Percentiles rank a stretch among this genome's conserved stretches.
These are phyloP conservation scores for Strix uralensis DNA, from an alignment of 2,113 vertebrate species.

Conservation along the genomic window DNA sequence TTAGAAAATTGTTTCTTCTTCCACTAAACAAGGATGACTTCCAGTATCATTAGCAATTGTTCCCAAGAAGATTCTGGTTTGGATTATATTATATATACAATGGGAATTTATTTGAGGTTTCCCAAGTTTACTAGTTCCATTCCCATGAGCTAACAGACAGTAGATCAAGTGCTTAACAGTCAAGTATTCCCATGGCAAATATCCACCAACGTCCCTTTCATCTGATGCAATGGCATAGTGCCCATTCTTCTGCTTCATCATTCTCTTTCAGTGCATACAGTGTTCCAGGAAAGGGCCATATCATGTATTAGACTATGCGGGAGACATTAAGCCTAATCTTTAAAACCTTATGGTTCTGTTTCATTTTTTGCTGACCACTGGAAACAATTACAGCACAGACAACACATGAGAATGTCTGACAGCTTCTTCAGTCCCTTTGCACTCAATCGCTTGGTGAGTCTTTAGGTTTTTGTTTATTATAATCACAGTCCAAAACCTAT, in stretches of 20 bases:
- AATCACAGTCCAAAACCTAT: background rate
- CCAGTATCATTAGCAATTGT: constrained; percentile 46
- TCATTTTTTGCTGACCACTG: constrained; percentile 50
- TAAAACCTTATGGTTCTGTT: constrained; percentile 57
- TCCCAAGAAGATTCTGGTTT: constrained; percentile 44
- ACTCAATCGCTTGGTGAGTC: background rate
- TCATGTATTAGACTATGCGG: background rate
- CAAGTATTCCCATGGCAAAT: constrained; percentile 71
- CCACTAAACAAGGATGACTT: constrained; percentile 28
- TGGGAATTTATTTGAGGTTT: constrained; percentile 71
- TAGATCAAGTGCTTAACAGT: constrained; percentile 69
- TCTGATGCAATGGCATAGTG: constrained; percentile 61
- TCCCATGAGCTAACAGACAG: constrained; percentile 70
- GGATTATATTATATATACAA: constrained; percentile 65
- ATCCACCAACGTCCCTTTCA: constrained; percentile 69
- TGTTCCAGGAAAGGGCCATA: constrained; percentile 55
- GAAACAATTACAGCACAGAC: constrained; percentile 63
- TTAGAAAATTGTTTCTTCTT: constrained; percentile 19
- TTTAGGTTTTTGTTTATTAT: background rate
- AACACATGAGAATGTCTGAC: constrained; percentile 48
- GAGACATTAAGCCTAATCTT: constrained; percentile 46
- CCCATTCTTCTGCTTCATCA: constrained; percentile 70
- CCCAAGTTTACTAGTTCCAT: constrained; percentile 67
- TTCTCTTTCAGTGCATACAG: constrained; percentile 18
- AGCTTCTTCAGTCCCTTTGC: constrained; percentile 29